A percentile compares a stretch with the other conserved stretches of the same genome.
phyloP scores from a whole-genome alignment of 2,113 vertebrate genomes.

The Galbula dea region DNA sequence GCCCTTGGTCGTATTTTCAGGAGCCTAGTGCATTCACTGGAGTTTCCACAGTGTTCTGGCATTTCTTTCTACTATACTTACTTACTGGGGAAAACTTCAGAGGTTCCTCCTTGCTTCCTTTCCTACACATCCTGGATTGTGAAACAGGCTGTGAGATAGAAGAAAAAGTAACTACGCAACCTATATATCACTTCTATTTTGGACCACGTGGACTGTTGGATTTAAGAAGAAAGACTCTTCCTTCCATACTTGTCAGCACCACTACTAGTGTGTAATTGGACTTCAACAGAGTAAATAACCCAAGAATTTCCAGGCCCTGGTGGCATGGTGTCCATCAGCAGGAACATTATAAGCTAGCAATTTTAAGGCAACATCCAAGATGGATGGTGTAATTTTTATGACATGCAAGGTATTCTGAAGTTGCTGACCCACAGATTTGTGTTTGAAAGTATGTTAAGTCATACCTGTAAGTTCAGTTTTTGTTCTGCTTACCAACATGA shows the following conservation, averaged over 20 bases:
- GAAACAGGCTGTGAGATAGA: background rate
- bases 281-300: background rate
- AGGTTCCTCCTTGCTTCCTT: background rate
- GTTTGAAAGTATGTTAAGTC: background rate
- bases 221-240: background rate
- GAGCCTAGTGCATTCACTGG: background rate
- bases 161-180: background rate
- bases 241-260: background rate
- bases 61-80: background rate
- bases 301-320: background rate
- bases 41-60: background rate
- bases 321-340: background rate
- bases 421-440: background rate
- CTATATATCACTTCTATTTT: background rate
- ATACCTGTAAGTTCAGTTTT: rapidly evolving
- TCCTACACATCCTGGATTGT: background rate
- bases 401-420: background rate
- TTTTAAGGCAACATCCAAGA: background rate
- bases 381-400: background rate
- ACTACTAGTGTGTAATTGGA: background rate
- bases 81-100: background rate
- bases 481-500: background rate
- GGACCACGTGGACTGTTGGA: background rate
- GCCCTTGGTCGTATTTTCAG: background rate
- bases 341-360: background rate